Base-by-base conservation (phyloP, 2,888 invertebrate genomes). In the Gerris lacustris region DNA sequence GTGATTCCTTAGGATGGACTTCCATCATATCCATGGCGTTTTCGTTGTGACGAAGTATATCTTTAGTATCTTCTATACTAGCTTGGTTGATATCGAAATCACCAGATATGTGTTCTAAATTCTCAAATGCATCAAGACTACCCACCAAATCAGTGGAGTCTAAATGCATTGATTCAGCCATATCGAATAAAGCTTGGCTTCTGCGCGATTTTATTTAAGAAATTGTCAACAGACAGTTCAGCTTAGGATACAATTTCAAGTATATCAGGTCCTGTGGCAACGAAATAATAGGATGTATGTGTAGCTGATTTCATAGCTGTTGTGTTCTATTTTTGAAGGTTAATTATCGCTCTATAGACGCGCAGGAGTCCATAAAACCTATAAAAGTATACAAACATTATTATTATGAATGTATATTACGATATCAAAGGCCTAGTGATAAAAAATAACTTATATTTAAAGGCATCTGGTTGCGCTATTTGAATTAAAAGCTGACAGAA, bases 41-140 rank as follows among this genome's bases (percentile, higher is more conserved):
- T n/a, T 64, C 64, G 5, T 9, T n/a, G 17, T 64, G 64, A n/a
- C 15, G 64, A 9, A 69, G 63, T 6, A 71, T 69, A 44, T 64
- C 71, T 44, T 69, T 66, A 63, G 63, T 67, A 17, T 73, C 70
- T 45, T 71, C 70, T 9, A 66, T 45, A 18, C 64, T 66, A 44
- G 73, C 68, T 45, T 72, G 69, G 47, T 74, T 69, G 43, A 74
- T 72, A 68, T 82, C 81, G 45, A 82, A 75, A 74, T 82, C 82
- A 0, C 81, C 80, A 74, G 82, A 79, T 71, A 82, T 80, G 70
- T 79, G 80, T n/a, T 79, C 81, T 63, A 82, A 77, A 15, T 80
- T 78, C 73, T 82, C 82, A 74, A 81, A 81, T 45, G 82, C 82
- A 68, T 77, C 75, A 43, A 74, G 45, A 45, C 71, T 69, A 6